phyloP scores from a whole-genome alignment of 1,140 invertebrate species.

The Drosophila mojavensis region DNA sequence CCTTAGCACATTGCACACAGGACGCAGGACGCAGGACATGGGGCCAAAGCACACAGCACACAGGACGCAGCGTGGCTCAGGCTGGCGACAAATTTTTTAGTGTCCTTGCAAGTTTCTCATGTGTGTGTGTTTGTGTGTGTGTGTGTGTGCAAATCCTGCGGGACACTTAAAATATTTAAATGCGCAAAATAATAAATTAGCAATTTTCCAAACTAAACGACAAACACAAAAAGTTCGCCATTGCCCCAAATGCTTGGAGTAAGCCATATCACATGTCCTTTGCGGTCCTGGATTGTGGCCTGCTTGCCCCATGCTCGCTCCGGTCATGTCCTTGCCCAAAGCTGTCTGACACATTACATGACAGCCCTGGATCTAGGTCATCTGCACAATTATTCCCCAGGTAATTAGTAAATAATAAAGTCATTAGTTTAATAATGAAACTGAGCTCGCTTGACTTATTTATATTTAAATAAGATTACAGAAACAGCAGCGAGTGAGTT shows the following conservation, averaged over 20 bases:
- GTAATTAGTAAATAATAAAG: constrained; percentile 54
- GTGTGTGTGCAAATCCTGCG: constrained; percentile 60
- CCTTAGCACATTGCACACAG: constrained; percentile 3
- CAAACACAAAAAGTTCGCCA: constrained; percentile 44
- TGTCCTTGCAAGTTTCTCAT: constrained; percentile 73
- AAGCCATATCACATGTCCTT: constrained; percentile 13
- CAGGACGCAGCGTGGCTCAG: constrained; percentile 32
- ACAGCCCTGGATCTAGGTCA: constrained; percentile 47
- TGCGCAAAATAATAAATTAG: constrained; percentile 82
- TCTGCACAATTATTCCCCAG: constrained; percentile 33
- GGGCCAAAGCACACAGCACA: constrained; percentile 16
- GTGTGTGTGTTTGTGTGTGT: constrained; percentile 42
- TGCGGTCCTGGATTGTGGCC: background rate
- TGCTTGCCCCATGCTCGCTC: constrained; percentile 3
- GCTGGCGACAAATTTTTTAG: constrained; percentile 78
- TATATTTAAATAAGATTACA: background rate
- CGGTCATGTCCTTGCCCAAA: constrained; percentile 44
- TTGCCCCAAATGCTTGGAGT: constrained; percentile 12
- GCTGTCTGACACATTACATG: constrained; percentile 57
- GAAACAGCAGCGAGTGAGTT: background rate
- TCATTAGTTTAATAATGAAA: constrained; percentile 35
- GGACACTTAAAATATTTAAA: constrained; percentile 82
- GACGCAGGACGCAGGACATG: constrained; percentile 5
- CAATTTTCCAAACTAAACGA: constrained; percentile 63
- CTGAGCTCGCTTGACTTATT: constrained; percentile 8